Conservation (phyloP, 2,888 invertebrate genomes). For the Nemotelus pantherinus region DNA sequence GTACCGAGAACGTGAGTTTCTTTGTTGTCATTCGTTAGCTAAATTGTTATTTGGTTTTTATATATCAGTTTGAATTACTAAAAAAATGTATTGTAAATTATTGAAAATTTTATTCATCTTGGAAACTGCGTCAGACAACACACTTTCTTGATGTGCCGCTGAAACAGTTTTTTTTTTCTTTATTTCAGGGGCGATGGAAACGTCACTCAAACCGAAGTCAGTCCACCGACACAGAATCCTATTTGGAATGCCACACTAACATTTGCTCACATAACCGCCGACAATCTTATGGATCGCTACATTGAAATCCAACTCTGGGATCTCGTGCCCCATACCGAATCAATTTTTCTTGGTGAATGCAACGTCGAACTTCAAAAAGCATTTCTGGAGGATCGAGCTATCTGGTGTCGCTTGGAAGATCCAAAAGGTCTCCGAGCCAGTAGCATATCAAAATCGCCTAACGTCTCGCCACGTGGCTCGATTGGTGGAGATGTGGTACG, state of each 20-base stretch:
- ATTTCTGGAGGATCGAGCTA: conserved; percentile 86
- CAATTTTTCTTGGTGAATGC: conserved; percentile 83
- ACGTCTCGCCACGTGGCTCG: conserved; percentile 82
- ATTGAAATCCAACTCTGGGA: conserved; percentile 92
- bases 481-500: conserved; percentile 73
- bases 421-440: conserved; percentile 72
- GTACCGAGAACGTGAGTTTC: conserved; percentile 79
- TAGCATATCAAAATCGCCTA: conserved; percentile 73
- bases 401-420: conserved; percentile 90
- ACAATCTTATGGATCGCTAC: conserved; percentile 80
- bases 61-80: too few relatives aligned
- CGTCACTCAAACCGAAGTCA: conserved; percentile 83
- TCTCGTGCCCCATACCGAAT: conserved; percentile 82
- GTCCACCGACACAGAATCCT: conserved; percentile 86
- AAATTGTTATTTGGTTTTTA: not conserved
- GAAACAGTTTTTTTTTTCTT: not conserved
- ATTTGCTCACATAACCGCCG: conserved; percentile 81
- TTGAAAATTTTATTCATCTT: too few relatives aligned
- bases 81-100: too few relatives aligned
- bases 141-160: too few relatives aligned
- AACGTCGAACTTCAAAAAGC: conserved; percentile 75
- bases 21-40: not conserved
- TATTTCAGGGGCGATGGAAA: conserved; percentile 75
- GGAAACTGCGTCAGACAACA: too few relatives aligned
- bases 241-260: conserved; percentile 93